Evolutionary conservation across 2,888 invertebrate genomes (phyloP).

Genomic region (Agapostemon virescens): DNA sequence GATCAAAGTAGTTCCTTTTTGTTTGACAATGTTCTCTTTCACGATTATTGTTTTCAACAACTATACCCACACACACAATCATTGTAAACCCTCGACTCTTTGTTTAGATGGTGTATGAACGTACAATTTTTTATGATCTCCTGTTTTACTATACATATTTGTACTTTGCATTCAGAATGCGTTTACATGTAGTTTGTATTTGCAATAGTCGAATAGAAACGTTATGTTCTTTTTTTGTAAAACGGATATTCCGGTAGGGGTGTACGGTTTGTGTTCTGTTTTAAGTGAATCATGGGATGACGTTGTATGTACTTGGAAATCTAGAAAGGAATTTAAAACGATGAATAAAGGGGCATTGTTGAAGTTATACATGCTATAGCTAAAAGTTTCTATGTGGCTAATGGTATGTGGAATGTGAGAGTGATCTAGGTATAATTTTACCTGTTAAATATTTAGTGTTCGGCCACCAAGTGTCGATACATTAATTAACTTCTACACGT

Average conservation of each 20-base stretch:
- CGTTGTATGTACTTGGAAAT: conserved; percentile 61
- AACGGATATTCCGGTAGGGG: conserved; percentile 38
- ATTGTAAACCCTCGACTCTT: conserved; percentile 23
- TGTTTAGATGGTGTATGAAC: conserved; percentile 37
- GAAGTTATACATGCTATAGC: conserved; percentile 74
- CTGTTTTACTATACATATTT: conserved; percentile 44
- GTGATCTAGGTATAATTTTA: conserved; percentile 66
- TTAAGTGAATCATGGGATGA: conserved; percentile 61
- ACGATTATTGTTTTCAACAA: not conserved
- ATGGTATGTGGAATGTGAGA: conserved; percentile 66
- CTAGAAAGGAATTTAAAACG: conserved; percentile 58
- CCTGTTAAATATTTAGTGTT: conserved; percentile 69
- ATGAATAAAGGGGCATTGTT: conserved; percentile 78
- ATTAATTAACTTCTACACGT: conserved; percentile 57
- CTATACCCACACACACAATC: conserved; percentile 2
- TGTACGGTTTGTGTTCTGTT: conserved; percentile 40
- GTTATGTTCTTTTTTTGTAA: conserved; percentile 37
- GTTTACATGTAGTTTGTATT: conserved; percentile 52
- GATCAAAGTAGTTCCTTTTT: conserved; percentile 20
- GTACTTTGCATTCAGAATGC: conserved; percentile 52
- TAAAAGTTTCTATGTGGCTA: conserved; percentile 70
- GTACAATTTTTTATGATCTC: conserved; percentile 64
- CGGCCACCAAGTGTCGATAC: conserved; percentile 48
- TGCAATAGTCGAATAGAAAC: conserved; percentile 39
- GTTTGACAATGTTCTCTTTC: conserved; percentile 25